Evolutionary conservation across 2,797 vertebrate species (phyloP), one percentile per base, ranked within the genome.

Genomic region (Megaceryle alcyon): DNA sequence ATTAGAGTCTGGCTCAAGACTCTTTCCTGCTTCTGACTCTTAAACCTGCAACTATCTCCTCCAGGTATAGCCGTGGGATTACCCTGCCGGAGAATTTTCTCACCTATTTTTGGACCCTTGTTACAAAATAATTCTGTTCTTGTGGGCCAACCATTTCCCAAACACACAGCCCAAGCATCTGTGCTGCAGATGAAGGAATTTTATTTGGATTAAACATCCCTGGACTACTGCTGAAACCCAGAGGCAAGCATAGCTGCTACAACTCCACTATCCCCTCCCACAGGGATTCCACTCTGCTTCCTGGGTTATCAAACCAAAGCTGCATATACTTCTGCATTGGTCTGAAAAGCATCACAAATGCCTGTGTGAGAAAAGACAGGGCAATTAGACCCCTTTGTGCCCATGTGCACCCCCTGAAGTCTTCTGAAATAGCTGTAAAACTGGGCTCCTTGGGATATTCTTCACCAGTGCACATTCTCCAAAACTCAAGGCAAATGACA

Each of bases 51-150:
- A 23, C 26, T 23, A 60, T 14, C 71, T 79, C 61, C 35, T 8
- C 54, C 26, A 65, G 66, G 26, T 4, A 44, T 54, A 81, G 83
- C 2, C 5, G 5, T 26, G 37, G 39, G 37, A 35, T 76, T 94
- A 61, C 23, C 69, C 56, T 21, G 12, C 39, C 43, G 44, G 29
- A 82, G 26, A 69, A 46, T 43, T 29, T 72, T 65, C 77, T 72
- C 63, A 57, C 26, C 11, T 69, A n/a, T 72, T 91, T 92, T 92
- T 91, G 88, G 46, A 76, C 23, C 56, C 56, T 53, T 70, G n/a
- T 51, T 87, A 69, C 11, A 54, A 73, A 78, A 93, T 31, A 64
- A 71, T 86, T 76, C 86, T 82, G 63, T 14, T 56, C 49, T 64
- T 4, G 1, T 65, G 49, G 80, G 77, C 66, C 41, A 91, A 33